phyloP scores from a whole-genome alignment of 2,888 invertebrate genomes.

The Ornithoptera priamus region DNA sequence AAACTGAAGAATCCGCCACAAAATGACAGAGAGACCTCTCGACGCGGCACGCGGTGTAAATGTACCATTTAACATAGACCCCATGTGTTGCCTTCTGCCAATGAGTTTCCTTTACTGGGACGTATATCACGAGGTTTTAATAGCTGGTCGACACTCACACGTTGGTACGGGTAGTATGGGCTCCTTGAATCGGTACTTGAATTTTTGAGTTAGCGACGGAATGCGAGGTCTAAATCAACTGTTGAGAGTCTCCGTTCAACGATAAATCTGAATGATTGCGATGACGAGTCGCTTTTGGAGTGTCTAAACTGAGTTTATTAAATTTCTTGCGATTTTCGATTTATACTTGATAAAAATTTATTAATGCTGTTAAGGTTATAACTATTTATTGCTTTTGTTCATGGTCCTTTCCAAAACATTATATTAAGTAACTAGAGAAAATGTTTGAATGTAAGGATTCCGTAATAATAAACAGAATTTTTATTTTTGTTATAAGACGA shows the following conservation, averaged over 20 bases:
- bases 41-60: conserved; percentile 36
- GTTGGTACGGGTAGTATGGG: conserved; percentile 56
- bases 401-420: no score
- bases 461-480: no score
- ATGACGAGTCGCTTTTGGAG: conserved; percentile 29
- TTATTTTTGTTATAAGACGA: no score
- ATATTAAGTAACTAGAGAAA: no score
- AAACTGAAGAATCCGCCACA: conserved; percentile 50
- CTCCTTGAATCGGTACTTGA: conserved; percentile 66
- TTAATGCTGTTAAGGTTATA: no score
- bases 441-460: no score
- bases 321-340: conserved; percentile 21
- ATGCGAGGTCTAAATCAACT: conserved; percentile 56
- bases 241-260: conserved; percentile 50
- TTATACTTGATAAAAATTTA: neutral
- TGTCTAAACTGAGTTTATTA: conserved; percentile 16
- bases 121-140: conserved; percentile 48
- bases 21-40: conserved; percentile 49
- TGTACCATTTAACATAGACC: conserved; percentile 48
- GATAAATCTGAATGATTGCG: conserved; percentile 36
- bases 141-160: conserved; percentile 43
- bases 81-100: conserved; percentile 37
- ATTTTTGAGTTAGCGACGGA: conserved; percentile 61
- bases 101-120: conserved; percentile 41
- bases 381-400: no score